A percentile compares a stretch with the other conserved stretches of the same genome.
Conservation (phyloP, 2,888 invertebrate genomes). For the Emmelina monodactyla region DNA sequence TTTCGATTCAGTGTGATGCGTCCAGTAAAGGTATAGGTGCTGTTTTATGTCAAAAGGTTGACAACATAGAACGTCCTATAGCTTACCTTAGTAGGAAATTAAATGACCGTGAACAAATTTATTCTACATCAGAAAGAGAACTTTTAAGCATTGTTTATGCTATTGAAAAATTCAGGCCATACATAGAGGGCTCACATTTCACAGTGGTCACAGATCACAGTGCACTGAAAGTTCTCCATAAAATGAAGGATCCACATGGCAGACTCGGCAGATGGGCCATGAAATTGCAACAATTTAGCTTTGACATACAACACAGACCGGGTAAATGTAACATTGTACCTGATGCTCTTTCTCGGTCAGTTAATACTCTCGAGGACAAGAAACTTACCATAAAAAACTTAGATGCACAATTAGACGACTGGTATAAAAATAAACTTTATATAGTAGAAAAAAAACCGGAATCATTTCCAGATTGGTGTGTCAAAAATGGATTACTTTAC, state of each 20-base stretch:
- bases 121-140: constrained; percentile 13
- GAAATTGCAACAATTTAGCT: constrained; percentile 3
- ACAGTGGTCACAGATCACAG: constrained; percentile 8
- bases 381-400: too few species aligned
- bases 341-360: constrained; percentile 5
- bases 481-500: too few species aligned
- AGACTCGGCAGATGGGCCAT: constrained; percentile 6
- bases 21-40: constrained; percentile 11
- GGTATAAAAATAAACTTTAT: too few species aligned
- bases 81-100: constrained; percentile 11
- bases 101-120: constrained; percentile 12
- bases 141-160: constrained; percentile 11
- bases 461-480: too few species aligned
- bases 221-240: constrained; percentile 4
- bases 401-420: too few species aligned
- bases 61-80: constrained; percentile 11
- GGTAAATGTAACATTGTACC: constrained; percentile 6
- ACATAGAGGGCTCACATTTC: constrained; percentile 8
- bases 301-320: constrained; percentile 3
- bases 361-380: too few species aligned
- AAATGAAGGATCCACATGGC: constrained; percentile 6
- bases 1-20: constrained; percentile 11
- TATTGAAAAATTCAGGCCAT: constrained; percentile 13
- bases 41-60: constrained; percentile 10
- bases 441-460: too few species aligned